Evolutionary conservation across 2,797 vertebrate species (phyloP).

Genomic region (Sternarchorhynchus goeldii): DNA sequence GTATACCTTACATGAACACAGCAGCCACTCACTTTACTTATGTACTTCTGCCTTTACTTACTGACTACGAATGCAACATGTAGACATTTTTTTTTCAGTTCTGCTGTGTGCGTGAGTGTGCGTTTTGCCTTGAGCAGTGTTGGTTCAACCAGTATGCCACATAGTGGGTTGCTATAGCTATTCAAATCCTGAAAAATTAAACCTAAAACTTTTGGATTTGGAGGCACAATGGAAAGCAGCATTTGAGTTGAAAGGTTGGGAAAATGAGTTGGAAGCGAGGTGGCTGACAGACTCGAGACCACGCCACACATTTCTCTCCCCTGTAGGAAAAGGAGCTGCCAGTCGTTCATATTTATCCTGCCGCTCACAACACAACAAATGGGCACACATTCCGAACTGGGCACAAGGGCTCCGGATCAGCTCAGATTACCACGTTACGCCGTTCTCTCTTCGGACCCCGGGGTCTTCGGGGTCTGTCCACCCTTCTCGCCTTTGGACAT

Average conservation of each 20-base stretch:
- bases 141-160: too few species aligned
- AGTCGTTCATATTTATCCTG: not conserved
- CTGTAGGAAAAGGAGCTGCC: too few species aligned
- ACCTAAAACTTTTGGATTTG: too few species aligned
- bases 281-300: too few species aligned
- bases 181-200: too few species aligned
- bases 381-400: not conserved
- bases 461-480: not conserved
- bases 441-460: not conserved
- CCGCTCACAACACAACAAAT: too few species aligned
- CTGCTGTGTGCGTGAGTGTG: not conserved
- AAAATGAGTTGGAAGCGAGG: too few species aligned
- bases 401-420: not conserved
- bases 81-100: slow-evolving; percentile 16
- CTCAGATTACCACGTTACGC: not conserved
- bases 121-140: too few species aligned
- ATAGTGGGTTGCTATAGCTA: too few species aligned
- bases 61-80: slow-evolving; percentile 4
- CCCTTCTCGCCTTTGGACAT: slow-evolving; percentile 1
- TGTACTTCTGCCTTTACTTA: not conserved
- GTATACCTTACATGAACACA: slow-evolving; percentile 35
- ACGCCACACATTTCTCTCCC: too few species aligned
- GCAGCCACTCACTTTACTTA: slow-evolving; percentile 4
- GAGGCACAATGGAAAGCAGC: too few species aligned
- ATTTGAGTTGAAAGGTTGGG: too few species aligned